Evolutionary conservation across 1,140 invertebrate genomes (phyloP).

Genomic region (Atopsyche davidsoni): DNA sequence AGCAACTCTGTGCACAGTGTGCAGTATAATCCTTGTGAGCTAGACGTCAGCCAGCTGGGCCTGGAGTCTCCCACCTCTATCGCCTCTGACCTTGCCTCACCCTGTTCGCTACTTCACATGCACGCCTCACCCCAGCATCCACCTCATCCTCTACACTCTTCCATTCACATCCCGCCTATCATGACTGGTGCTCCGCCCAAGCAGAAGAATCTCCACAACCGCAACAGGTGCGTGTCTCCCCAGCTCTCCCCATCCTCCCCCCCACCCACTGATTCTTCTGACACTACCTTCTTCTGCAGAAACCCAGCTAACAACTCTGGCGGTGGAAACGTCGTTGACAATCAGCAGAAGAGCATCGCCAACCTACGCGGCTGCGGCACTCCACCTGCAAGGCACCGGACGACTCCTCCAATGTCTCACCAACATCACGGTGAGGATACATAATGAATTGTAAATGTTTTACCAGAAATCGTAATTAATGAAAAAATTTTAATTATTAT

Average conservation of each 20-base stretch:
- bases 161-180: constrained; percentile 54
- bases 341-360: constrained; percentile 23
- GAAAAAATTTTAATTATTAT: background rate
- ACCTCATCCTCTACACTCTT: constrained; percentile 55
- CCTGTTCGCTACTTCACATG: constrained; percentile 63
- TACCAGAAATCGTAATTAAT: background rate
- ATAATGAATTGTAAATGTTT: too few relatives aligned
- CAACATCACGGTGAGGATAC: constrained; percentile 35
- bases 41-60: constrained; percentile 76
- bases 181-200: constrained; percentile 51
- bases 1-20: constrained; percentile 79
- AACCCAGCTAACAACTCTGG: constrained; percentile 21
- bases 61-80: constrained; percentile 84
- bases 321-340: constrained; percentile 17
- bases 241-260: too few relatives aligned
- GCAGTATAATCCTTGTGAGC: constrained; percentile 72
- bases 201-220: constrained; percentile 49
- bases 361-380: constrained; percentile 37
- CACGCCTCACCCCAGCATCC: constrained; percentile 50
- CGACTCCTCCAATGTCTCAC: constrained; percentile 42
- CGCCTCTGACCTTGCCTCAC: constrained; percentile 73
- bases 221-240: constrained; percentile 44
- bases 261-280: too few relatives aligned
- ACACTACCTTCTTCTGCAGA: constrained; percentile 6
- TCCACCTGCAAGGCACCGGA: constrained; percentile 39